These are phyloP conservation scores for Drosophila ercepeae DNA, from an alignment of 1,140 invertebrate species.

Conservation along the genomic window DNA sequence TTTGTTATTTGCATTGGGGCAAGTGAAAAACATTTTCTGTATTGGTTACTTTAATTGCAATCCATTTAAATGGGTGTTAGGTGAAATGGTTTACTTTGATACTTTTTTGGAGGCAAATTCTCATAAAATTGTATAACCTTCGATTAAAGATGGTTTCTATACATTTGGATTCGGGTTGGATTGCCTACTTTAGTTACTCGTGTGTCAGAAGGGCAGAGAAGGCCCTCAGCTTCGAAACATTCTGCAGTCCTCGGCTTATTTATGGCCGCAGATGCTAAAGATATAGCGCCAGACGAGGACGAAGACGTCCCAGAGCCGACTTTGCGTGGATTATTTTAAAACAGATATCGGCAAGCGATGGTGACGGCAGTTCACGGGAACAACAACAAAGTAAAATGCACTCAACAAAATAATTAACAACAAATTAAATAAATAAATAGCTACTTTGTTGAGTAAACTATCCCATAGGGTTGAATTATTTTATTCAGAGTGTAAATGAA, in stretches of 20 bases:
- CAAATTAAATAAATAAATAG: not conserved
- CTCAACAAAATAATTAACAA: not conserved
- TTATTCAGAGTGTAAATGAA: not conserved
- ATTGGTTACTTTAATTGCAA: slow-evolving; percentile 7
- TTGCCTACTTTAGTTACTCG: slow-evolving; percentile 45
- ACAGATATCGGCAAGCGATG: slow-evolving; percentile 62
- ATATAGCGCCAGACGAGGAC: slow-evolving; percentile 77
- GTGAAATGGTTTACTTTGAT: not conserved
- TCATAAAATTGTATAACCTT: no score
- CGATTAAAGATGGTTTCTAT: slow-evolving; percentile 7
- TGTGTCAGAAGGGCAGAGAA: slow-evolving; percentile 49
- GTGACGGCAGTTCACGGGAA: slow-evolving; percentile 70
- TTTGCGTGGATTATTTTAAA: slow-evolving; percentile 52
- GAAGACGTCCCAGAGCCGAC: slow-evolving; percentile 36
- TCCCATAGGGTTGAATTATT: not conserved
- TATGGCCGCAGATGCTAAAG: slow-evolving; percentile 77
- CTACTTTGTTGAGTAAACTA: not conserved
- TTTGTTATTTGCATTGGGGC: slow-evolving; percentile 18
- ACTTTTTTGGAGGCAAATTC: no score
- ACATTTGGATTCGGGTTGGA: slow-evolving; percentile 1
- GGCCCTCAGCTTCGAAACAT: slow-evolving; percentile 58
- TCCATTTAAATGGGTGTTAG: not conserved
- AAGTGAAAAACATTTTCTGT: not conserved
- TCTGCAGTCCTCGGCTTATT: slow-evolving; percentile 78
- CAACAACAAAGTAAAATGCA: slow-evolving; percentile 5